Base-by-base conservation (phyloP, 2,113 vertebrate species). In the Pangasianodon gigas region DNA sequence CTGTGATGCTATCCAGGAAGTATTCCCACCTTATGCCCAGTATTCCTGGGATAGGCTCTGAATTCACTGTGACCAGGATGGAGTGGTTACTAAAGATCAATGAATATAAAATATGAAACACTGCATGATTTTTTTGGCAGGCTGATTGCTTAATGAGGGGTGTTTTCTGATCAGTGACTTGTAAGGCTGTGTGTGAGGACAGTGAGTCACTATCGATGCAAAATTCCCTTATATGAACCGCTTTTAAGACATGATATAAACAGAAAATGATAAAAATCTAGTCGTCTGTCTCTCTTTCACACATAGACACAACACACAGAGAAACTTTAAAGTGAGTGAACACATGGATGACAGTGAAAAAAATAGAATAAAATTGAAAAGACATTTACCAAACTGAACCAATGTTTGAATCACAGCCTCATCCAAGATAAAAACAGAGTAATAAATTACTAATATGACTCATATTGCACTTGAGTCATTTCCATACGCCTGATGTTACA, bases 81-180 rank as follows among this genome's bases (percentile, higher is more conserved):
- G 1, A 60, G 32, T 56, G 4, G 19, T 13, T 41, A 41, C 2
- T 58, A 2, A 56, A 51, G 77, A 16, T 16, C 2, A n/a, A 51
- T 51, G 0, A 80, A 80, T 51, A n/a, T 80, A 13, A 54, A 82
- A 32, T 32, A 82, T 54, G 26, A 51, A 82, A 37, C n/a, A 37
- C 6, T 6, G 8, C 29, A n/a, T n/a, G 79, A 10, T 56, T 37
- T 37, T 37, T 0, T 54, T 83, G 52, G n/a, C 29, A 21, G 19
- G 32, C 21, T 60, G 10, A 26, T 62, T 84, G 54, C 21, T 84
- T 58, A 58, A 41, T 24, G 32, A 13, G 19, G 37, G 81, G 3
- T 84, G n/a, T 60, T 54, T 81, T n/a, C 79, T 81, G 14, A 29
- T 84, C 82, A 84, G 37, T 84, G 54, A 21, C 81, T 60, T 58